Evolutionary conservation across 2,113 vertebrate species (phyloP), one percentile per base, ranked within the genome.

Genomic region (Thalassoma bifasciatum): DNA sequence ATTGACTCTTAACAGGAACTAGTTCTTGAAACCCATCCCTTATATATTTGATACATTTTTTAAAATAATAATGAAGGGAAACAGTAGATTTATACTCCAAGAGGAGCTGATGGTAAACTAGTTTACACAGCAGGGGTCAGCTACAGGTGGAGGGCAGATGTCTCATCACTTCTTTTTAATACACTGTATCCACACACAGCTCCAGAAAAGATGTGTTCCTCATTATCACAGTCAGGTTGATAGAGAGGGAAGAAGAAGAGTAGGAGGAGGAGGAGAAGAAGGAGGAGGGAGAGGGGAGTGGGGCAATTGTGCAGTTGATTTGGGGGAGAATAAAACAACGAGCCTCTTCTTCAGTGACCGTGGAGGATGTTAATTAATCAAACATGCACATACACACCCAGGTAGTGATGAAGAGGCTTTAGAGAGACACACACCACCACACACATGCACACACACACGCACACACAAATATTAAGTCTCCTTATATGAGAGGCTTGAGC

Each of bases 341-440:
- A 87, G 83, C 77, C 68, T 66, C 87, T 84, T 79, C 83, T 75
- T 82, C 58, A 50, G 46, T 57, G 72, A 30, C 50, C 34, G 16
- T 61, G 76, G 65, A 69, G 76, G 65, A 66, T 85, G 66, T 83
- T 89, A 85, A 90, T 90, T 89, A 89, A 87, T 86, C 86, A 87
- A 84, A 88, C 70, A 77, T n/a, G 24, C 51, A 62, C 21, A 52
- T 26, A 52, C 63, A 66, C 63, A 66, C 42, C 44, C 58, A 74
- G 38, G 64, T 66, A 81, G 72, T 67, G 64, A 81, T 69, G 57
- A 79, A 72, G 65, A 75, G 65, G 58, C 72, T 59, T 53, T 67
- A 24, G 42, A 57, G 59, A 58, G 3, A 61, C 49, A 40, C 59
- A 75, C 63, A 57, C 49, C 22, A 42, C 69, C 37, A 64, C 36